These are phyloP conservation scores for Pelvicachromis taeniatus DNA, from an alignment of 2,113 vertebrate genomes.

Conservation along the genomic window DNA sequence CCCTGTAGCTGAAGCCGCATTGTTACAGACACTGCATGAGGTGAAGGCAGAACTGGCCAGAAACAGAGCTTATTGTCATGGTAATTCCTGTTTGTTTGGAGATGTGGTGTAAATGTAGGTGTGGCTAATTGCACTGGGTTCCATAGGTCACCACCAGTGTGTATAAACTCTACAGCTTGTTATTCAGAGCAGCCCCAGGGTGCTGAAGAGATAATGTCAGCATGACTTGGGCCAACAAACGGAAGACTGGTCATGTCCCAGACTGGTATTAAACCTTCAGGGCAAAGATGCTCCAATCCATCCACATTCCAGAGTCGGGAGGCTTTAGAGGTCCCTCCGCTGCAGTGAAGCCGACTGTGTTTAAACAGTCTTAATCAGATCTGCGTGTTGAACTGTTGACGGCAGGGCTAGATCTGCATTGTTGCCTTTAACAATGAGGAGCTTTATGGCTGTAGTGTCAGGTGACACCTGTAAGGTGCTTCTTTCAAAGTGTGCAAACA, in stretches of 20 bases:
- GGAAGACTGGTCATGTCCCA: slow-evolving; percentile 1
- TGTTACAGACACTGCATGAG: slow-evolving; percentile 60
- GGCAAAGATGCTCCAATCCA: slow-evolving; percentile 27
- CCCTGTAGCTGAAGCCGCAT: slow-evolving; percentile 22
- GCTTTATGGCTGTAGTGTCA: slow-evolving; percentile 18
- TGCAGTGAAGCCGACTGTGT: slow-evolving; percentile 23
- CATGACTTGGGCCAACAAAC: slow-evolving; percentile 15
- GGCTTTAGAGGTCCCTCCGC: slow-evolving; percentile 11
- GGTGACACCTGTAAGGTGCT: slow-evolving; percentile 48
- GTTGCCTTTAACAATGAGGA: slow-evolving; percentile 52
- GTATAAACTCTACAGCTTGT: slow-evolving; percentile 23
- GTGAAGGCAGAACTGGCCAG: background rate
- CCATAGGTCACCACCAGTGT: slow-evolving; percentile 9
- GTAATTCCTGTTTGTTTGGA: slow-evolving; percentile 56
- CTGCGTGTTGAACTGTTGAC: slow-evolving; percentile 17
- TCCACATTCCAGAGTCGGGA: slow-evolving; percentile 41
- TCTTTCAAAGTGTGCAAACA: slow-evolving; percentile 46
- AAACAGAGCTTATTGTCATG: slow-evolving; percentile 55
- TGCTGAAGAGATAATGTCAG: slow-evolving; percentile 42
- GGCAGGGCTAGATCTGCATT: slow-evolving; percentile 33
- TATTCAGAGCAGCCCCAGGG: slow-evolving; percentile 31
- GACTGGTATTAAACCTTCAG: slow-evolving; percentile 35
- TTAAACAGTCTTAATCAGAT: slow-evolving; percentile 62
- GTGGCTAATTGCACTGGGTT: slow-evolving; percentile 44
- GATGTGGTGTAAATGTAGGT: slow-evolving; percentile 50